Base-by-base conservation (phyloP, 2,797 vertebrate genomes). In the Pipistrellus nathusii region DNA sequence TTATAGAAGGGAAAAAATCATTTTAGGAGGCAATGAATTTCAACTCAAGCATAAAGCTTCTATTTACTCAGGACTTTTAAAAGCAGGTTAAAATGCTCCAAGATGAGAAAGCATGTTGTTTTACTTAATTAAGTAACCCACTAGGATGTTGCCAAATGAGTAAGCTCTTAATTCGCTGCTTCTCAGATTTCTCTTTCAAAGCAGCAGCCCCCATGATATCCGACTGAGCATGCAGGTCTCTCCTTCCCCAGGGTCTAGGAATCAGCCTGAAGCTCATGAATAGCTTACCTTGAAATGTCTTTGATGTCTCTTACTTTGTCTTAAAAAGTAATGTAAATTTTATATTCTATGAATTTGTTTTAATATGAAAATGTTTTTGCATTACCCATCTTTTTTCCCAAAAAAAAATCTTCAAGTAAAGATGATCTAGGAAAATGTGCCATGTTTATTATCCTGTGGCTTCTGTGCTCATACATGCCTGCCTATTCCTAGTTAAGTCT, bases 331-430 rank as follows among this genome's bases (percentile, higher is more conserved):
- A 95, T 96, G 92, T 96, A 91, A 94, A 75, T 94, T 97, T 97
- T 96, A 95, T 94, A 97, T 96, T 87, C 88, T 92, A 81, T 95
- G 93, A 44, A 93, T 95, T 89, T 96, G 91, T 97, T 96, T 93
- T 96, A 88, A 95, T 88, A 96, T 91, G 76, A 97, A 88, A 91
- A 55, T 97, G 96, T 96, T 96, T 97, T 97, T 96, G 87, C 94
- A 94, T 93, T 94, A 86, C 88, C 77, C 86, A 85, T 85, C 84
- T 75, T 81, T 75, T 55, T 46, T 11, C 17, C 32, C 1, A 0
- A 35, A 90, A 93, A 93, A 82, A 94, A 91, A 17, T 57, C 72
- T 78, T 95, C 85, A 94, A 97, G 97, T 97, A 97, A 97, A 96
- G 85, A 91, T 82, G 44, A 82, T 95, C 44, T 91, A 93, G 96